Conservation (phyloP, 2,797 vertebrate genomes). For the Otolemur crassicaudatus region DNA sequence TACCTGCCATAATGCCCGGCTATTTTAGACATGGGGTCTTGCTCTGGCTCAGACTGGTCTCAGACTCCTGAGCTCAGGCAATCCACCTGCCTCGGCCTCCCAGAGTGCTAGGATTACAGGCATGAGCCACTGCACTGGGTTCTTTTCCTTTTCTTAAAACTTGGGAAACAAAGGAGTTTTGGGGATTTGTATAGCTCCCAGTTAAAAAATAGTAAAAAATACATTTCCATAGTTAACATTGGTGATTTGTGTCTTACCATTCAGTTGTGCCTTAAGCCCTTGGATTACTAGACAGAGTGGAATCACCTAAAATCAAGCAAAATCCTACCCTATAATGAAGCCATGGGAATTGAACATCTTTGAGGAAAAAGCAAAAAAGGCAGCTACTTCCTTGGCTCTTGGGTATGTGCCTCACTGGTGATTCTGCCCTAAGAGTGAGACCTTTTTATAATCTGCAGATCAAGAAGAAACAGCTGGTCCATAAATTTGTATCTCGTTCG, state of each 20-base stretch:
- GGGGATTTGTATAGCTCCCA: background rate
- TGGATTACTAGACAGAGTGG: background rate
- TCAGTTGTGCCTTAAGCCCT: background rate
- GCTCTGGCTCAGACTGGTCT: too few relatives aligned
- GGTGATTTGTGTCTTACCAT: background rate
- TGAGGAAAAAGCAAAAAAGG: background rate
- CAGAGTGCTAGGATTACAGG: too few relatives aligned
- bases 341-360: background rate
- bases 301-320: background rate
- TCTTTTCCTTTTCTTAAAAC: background rate
- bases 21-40: too few relatives aligned
- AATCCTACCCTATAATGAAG: background rate
- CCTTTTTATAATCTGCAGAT: background rate
- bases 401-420: too few relatives aligned
- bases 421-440: background rate
- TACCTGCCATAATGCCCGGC: too few relatives aligned
- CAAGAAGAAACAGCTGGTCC: background rate
- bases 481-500: background rate
- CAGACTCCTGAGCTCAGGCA: too few relatives aligned
- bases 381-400: background rate
- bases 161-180: background rate
- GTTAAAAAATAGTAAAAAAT: background rate
- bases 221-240: background rate
- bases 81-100: too few relatives aligned
- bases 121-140: too few relatives aligned